Evolutionary conservation across 2,113 vertebrate genomes (phyloP).

Genomic region (Neofelis nebulosa): DNA sequence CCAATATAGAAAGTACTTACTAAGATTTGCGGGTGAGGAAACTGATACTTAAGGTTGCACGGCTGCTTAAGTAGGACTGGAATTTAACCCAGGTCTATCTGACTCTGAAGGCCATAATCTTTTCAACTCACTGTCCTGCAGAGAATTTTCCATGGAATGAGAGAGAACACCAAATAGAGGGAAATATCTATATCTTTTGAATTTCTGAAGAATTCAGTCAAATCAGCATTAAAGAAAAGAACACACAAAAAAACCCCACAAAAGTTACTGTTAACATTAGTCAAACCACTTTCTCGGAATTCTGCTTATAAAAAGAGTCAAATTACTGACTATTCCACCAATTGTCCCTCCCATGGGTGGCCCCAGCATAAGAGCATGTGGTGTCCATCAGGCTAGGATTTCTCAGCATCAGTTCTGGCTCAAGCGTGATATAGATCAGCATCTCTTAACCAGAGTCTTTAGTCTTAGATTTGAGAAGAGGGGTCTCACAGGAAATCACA

Average conservation of each 20-base stretch:
- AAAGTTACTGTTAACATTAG: neutral
- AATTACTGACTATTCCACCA: neutral
- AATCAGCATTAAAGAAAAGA: neutral
- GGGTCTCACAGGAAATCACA: neutral
- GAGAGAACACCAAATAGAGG: neutral
- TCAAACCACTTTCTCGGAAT: neutral
- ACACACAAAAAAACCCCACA: neutral
- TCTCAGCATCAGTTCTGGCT: neutral
- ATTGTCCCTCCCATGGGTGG: neutral
- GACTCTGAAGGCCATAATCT: neutral
- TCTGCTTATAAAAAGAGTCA: neutral
- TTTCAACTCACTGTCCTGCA: neutral
- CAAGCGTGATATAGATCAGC: neutral
- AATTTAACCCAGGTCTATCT: neutral
- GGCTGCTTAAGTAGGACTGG: neutral
- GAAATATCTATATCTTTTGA: neutral
- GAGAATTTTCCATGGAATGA: neutral
- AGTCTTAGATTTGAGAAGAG: neutral
- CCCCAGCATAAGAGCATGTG: neutral
- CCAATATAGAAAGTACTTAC: neutral
- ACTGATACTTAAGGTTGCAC: neutral
- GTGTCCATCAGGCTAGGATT: neutral
- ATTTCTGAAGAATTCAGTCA: neutral
- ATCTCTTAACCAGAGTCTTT: neutral
- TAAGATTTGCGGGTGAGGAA: neutral